A percentile compares a stretch with the other conserved stretches of the same genome.
phyloP scores from a whole-genome alignment of 2,888 invertebrate species.

The Parelbella ahira region DNA sequence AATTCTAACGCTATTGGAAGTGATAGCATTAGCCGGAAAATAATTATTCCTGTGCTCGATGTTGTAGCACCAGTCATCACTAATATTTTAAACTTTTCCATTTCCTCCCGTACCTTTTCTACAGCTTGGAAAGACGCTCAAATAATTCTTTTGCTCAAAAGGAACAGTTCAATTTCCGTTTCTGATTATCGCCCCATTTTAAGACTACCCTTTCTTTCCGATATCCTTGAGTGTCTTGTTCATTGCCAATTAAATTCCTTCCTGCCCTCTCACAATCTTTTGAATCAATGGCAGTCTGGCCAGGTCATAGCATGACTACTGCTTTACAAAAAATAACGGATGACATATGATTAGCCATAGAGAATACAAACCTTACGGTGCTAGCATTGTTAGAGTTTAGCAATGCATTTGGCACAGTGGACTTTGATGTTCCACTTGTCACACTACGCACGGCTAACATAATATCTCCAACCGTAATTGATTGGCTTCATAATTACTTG shows the following conservation, averaged over 20 bases:
- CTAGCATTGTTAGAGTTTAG: conserved; percentile 10
- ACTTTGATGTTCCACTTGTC: conserved; percentile 8
- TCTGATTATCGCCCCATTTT: conserved; percentile 7
- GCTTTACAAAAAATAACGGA: conserved; percentile 25
- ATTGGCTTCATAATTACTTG: conserved; percentile 10
- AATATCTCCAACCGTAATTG: conserved; percentile 7
- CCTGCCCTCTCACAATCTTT: background rate
- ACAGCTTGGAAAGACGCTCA: background rate
- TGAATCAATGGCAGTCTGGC: conserved; percentile 9
- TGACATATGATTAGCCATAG: conserved; percentile 10
- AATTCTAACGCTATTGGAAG: background rate
- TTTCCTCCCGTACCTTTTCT: background rate
- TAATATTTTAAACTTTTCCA: background rate
- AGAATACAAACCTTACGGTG: background rate
- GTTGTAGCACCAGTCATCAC: no score
- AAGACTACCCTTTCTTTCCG: conserved; percentile 22
- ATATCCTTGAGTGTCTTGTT: conserved; percentile 19
- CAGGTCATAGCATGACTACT: conserved; percentile 22
- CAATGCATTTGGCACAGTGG: conserved; percentile 3
- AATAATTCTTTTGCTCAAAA: conserved; percentile 5
- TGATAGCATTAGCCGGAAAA: no score
- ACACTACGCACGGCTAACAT: conserved; percentile 12
- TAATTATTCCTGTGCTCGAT: no score
- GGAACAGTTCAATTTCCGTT: background rate
- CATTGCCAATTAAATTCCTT: conserved; percentile 2